Base-by-base conservation (phyloP, 2,797 vertebrate species). In the Amphiprion clarkii region DNA sequence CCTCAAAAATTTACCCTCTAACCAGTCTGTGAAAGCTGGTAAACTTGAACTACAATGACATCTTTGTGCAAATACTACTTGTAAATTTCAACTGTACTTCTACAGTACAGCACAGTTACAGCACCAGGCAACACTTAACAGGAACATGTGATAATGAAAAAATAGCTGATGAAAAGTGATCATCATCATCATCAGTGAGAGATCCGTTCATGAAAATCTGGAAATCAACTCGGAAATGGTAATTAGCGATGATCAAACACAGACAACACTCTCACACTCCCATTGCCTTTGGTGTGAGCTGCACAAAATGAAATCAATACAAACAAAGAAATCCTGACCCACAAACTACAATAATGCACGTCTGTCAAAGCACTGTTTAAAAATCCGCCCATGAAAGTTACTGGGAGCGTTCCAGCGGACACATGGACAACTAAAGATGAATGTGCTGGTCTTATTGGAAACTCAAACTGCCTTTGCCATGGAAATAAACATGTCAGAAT, bases 401-500 rank as follows among this genome's bases (percentile, higher is more conserved):
- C 77, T 88, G 71, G 80, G 84, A 86, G 64, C 13, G 5, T 87
- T 93, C 86, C 87, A 90, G 65, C 54, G 48, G 79, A 89, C 88
- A 86, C 82, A 90, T 76, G 77, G 66, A 86, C 84, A 88, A 88
- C 85, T 89, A 91, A 85, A 75, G 71, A 84, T 78, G 64, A 84
- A 88, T 78, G 66, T 36, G 69, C 84, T 73, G 70, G 74, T 76
- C 55, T 86, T 71, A 69, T 79, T 91, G 78, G 84, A 90, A 91
- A 91, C 44, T 67, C 71, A 59, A 81, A 88, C 89, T 69, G 88
- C 78, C 79, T 89, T 82, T 88, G 80, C 87, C 65, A 66, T 89
- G 82, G 89, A 94, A 94, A 94, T 95, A 95, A 95, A 95, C 94
- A 94, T 92, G 93, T 95, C 94, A 93, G 82, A 89, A 87, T 91